phyloP scores from a whole-genome alignment of 2,888 invertebrate species.

The Exephanes ischioxanthus region DNA sequence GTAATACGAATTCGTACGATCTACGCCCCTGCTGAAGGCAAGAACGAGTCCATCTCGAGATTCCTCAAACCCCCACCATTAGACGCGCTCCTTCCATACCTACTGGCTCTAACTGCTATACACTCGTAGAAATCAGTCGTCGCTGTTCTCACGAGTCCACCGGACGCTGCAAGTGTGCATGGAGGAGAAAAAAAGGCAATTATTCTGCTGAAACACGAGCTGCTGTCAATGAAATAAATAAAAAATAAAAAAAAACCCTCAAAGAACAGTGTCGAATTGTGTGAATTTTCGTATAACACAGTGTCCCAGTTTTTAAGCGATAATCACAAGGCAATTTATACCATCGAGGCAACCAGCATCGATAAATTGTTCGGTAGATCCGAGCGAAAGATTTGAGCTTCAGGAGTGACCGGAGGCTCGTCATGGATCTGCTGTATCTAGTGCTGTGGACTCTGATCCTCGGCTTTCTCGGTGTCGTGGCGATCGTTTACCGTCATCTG shows the following conservation, averaged over 20 bases:
- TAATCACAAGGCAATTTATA: neutral
- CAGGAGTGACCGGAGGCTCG: no score
- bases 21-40: neutral
- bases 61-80: neutral
- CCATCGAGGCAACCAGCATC: neutral
- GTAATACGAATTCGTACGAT: neutral
- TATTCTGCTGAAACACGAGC: no score
- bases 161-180: neutral
- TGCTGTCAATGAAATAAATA: neutral
- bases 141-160: neutral
- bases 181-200: neutral
- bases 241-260: no score
- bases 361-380: no score
- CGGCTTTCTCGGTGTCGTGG: conserved; percentile 22
- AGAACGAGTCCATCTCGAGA: neutral
- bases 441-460: conserved; percentile 45
- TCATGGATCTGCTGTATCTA: conserved; percentile 32
- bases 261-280: neutral
- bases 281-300: neutral
- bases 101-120: neutral
- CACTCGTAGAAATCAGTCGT: neutral
- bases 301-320: neutral
- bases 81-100: neutral
- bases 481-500: conserved; percentile 19
- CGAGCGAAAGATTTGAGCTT: no score